Conservation (phyloP, 2,797 vertebrate species). For the Dendrocincla tyrannina region DNA sequence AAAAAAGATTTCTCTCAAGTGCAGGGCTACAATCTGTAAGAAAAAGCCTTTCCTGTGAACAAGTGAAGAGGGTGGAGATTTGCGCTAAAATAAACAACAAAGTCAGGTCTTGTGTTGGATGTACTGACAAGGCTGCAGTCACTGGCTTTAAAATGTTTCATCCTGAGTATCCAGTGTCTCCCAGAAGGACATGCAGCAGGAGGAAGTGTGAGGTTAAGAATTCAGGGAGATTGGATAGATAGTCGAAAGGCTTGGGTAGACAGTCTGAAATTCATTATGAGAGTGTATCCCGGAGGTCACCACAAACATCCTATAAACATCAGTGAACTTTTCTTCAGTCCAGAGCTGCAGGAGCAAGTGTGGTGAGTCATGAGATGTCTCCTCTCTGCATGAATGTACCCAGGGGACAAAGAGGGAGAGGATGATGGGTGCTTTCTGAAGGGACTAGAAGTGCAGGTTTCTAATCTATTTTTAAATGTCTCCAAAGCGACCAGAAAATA, state of each 20-base stretch:
- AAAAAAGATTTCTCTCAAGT: neutral
- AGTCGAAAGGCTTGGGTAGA: conserved; percentile 60
- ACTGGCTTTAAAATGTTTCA: conserved; percentile 71
- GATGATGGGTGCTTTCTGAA: neutral
- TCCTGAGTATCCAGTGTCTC: conserved; percentile 77
- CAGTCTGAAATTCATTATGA: conserved; percentile 75
- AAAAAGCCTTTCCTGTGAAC: conserved; percentile 70
- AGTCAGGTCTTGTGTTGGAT: conserved; percentile 51
- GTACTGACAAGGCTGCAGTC: conserved; percentile 65
- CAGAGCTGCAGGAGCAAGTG: conserved; percentile 42
- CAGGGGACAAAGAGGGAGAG: neutral
- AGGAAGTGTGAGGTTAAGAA: conserved; percentile 80
- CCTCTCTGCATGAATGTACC: accelerated
- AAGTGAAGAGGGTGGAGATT: conserved; percentile 66
- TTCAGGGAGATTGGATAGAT: conserved; percentile 76
- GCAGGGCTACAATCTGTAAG: neutral
- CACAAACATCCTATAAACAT: conserved; percentile 63
- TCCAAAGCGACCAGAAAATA: neutral
- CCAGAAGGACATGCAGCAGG: conserved; percentile 74
- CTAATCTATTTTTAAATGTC: neutral
- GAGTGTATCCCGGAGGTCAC: conserved; percentile 57
- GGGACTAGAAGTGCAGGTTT: neutral
- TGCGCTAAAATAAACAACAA: conserved; percentile 70
- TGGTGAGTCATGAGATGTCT: conserved; percentile 1
- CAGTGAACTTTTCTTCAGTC: conserved; percentile 54